phyloP scores from a whole-genome alignment of 2,888 invertebrate species.

The Trachelus iudaicus region DNA sequence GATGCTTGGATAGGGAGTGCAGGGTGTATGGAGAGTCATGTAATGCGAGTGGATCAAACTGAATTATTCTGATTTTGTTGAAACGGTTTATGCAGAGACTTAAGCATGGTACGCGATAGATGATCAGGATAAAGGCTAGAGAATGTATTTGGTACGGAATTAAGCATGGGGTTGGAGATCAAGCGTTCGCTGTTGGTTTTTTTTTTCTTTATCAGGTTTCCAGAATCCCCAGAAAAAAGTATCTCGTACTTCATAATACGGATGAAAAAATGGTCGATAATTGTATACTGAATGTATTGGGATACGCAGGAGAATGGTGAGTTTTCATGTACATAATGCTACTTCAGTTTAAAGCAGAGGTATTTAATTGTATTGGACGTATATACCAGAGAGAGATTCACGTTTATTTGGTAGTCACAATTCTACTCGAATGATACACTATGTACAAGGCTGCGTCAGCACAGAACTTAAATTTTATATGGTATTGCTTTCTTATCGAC shows the following conservation, averaged over 20 bases:
- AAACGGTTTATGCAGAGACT: not conserved
- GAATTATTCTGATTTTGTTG: not conserved
- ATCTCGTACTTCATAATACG: too few relatives aligned
- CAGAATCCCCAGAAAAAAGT: constrained; percentile 8
- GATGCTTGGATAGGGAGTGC: not conserved
- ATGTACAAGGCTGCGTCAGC: constrained; percentile 38
- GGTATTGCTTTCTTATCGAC: not conserved
- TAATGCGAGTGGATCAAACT: not conserved
- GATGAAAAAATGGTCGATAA: not conserved
- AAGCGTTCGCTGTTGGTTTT: constrained; percentile 25
- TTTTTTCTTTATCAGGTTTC: constrained; percentile 32
- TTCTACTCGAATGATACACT: constrained; percentile 51
- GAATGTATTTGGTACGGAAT: not conserved
- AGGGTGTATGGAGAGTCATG: not conserved
- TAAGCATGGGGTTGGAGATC: not conserved
- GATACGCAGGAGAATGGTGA: not conserved
- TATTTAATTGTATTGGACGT: not conserved
- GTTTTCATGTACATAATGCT: not conserved
- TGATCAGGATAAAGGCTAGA: not conserved
- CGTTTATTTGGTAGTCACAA: constrained; percentile 24
- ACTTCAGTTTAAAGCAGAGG: not conserved
- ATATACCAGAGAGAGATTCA: not conserved
- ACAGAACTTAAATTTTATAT: not conserved
- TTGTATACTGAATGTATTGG: not conserved
- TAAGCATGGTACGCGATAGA: not conserved